Conservation (phyloP, 1,140 invertebrate species). For the Conus ventricosus region DNA sequence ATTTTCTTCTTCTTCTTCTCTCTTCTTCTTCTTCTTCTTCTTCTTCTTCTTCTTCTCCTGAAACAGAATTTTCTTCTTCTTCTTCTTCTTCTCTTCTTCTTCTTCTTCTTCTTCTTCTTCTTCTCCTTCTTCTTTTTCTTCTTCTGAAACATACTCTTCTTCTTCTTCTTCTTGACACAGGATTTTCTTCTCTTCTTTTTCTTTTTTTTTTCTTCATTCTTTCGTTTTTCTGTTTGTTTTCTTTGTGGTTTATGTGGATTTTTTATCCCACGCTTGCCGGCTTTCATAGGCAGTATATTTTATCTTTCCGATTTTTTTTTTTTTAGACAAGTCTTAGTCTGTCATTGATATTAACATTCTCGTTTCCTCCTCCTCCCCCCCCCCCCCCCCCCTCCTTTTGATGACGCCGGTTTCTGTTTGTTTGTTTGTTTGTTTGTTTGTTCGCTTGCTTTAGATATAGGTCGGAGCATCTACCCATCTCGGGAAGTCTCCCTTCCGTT, state of each 20-base stretch:
- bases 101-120: background rate
- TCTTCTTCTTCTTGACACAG: background rate
- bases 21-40: background rate
- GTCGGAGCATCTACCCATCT: too few relatives aligned
- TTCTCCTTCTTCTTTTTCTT: background rate
- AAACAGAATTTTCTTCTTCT: background rate
- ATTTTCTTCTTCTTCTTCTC: too few relatives aligned
- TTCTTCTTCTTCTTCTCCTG: background rate
- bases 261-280: background rate
- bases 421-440: too few relatives aligned
- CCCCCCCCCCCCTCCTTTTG: background rate
- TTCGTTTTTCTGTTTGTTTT: background rate
- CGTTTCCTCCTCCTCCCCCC: background rate
- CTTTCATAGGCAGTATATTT: background rate
- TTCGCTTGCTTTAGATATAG: too few relatives aligned
- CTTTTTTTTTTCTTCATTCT: background rate
- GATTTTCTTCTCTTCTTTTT: background rate
- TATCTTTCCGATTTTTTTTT: background rate
- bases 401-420: too few relatives aligned
- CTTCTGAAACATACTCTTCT: background rate
- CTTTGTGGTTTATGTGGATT: background rate
- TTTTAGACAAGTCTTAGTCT: background rate
- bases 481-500: too few relatives aligned
- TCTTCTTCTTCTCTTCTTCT: background rate
- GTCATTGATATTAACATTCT: too few relatives aligned